These are phyloP conservation scores for Malachius bipustulatus DNA, from an alignment of 2,888 invertebrate species.

Conservation along the genomic window DNA sequence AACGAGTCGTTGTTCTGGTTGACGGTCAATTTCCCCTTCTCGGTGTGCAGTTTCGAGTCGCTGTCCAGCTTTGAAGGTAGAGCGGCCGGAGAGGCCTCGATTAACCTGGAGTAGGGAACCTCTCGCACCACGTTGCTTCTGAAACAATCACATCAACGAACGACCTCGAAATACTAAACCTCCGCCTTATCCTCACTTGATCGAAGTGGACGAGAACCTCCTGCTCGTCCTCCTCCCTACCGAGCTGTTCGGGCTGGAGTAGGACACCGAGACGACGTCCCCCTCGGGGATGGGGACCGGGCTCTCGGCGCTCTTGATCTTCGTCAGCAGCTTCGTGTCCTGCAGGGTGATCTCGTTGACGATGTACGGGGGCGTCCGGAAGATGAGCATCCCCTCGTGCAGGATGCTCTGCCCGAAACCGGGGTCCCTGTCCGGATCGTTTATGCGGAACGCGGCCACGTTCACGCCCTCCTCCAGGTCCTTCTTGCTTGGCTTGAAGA, in stretches of 20 bases:
- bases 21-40: constrained; percentile 33
- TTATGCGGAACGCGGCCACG: constrained; percentile 65
- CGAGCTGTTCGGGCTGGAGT: constrained; percentile 36
- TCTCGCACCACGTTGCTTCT: constrained; percentile 38
- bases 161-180: neutral
- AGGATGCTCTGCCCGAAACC: constrained; percentile 92
- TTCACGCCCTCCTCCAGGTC: constrained; percentile 75
- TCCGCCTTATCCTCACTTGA: constrained; percentile 33
- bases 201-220: constrained; percentile 52
- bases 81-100: constrained; percentile 50
- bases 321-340: constrained; percentile 39
- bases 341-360: constrained; percentile 64
- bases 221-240: constrained; percentile 36
- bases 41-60: constrained; percentile 55
- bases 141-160: constrained; percentile 15
- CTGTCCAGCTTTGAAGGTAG: constrained; percentile 50
- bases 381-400: constrained; percentile 74
- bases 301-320: constrained; percentile 10
- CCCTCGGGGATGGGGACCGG: constrained; percentile 21
- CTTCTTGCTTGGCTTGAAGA: constrained; percentile 73
- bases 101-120: constrained; percentile 69
- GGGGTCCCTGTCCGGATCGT: constrained; percentile 67
- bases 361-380: constrained; percentile 82
- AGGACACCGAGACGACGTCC: constrained; percentile 23
- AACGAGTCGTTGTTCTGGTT: constrained; percentile 37